Evolutionary conservation across 2,797 vertebrate species (phyloP).

Genomic region (Discoglossus pictus): DNA sequence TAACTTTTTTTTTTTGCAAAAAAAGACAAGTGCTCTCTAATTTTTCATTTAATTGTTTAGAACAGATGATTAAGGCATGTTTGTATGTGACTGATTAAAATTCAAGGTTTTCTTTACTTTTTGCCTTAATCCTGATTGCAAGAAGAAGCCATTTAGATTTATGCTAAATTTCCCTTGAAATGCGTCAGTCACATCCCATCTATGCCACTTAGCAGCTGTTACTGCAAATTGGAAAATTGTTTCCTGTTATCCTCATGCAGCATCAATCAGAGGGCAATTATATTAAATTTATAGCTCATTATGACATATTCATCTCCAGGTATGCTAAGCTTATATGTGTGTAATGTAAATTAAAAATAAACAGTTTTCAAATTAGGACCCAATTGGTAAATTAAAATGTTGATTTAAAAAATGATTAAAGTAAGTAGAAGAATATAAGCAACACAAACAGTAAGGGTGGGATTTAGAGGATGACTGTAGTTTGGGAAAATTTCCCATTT

Average conservation of each 20-base stretch:
- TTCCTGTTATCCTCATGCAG: conserved; percentile 30
- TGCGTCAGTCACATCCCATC: conserved; percentile 21
- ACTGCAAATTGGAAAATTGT: conserved; percentile 43
- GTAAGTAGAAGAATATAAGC: background rate
- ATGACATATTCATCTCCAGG: conserved; percentile 43
- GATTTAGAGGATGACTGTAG: no score
- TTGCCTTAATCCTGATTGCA: background rate
- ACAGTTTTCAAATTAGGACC: conserved; percentile 19
- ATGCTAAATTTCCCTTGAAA: conserved; percentile 15
- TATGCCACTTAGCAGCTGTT: conserved; percentile 47
- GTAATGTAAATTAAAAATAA: conserved; percentile 28
- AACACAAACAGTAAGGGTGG: no score
- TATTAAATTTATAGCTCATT: conserved; percentile 47
- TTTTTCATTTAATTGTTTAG: no score
- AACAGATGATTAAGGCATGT: background rate
- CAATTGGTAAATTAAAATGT: conserved; percentile 19
- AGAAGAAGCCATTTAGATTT: conserved; percentile 1
- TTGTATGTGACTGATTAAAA: background rate
- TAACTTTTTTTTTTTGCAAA: no score
- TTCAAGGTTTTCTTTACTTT: background rate
- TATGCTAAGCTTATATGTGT: conserved; percentile 28
- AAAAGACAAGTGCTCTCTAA: no score
- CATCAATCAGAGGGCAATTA: conserved; percentile 47
- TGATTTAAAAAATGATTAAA: conserved; percentile 7
- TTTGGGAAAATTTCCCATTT: no score